Base-by-base conservation (phyloP, 1,140 invertebrate genomes). In the Drosophila kanapiae region DNA sequence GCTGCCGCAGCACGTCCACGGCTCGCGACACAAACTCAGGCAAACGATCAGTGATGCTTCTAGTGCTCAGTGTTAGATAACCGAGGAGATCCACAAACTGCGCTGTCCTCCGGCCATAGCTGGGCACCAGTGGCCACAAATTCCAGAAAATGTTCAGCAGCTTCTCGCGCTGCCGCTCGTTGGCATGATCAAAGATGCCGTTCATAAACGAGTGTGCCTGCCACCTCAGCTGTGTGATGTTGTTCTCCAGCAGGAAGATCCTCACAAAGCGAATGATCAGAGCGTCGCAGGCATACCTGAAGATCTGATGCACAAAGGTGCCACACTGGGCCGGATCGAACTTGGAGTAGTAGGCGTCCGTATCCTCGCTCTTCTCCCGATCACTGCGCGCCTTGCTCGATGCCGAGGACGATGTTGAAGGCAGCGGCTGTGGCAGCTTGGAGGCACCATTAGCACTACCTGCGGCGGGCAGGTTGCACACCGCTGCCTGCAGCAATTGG, bases 41-140 rank as follows among this genome's bases (percentile, higher is more conserved):
- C 90, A 96, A 94, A 84, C 95, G 94, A 7, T 93, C 92, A 0
- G 69, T 77, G 13, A 81, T 91, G 31, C 75, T 82, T 29, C 91
- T 80, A 0, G 95, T 98, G 91, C 97, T 98, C 0, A 99, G 94
- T 0, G 97, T 97, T 87, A 99, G 97, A 93, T 98, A 99, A 1
- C 98, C 98, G 0, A 99, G 94, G 0, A 99, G 94, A 93, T 99
- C 98, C 1, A 99, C 98, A 94, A 99, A 99, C 93, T 99, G 98
- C 0, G 97, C 96, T 4, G 98, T 98, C 93, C 99, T 98, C 0
- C 97, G 94, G 3, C 98, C 99, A 92, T 98, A 99, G 56, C 96
- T 95, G 0, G 98, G 97, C 37, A 99, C 94, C 47, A 97, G 94
- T 3, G 97, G 97, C 98, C 98, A 99, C 35, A 99, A 93, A 45